phyloP scores from a whole-genome alignment of 2,888 invertebrate genomes.

The Cantharis rustica region DNA sequence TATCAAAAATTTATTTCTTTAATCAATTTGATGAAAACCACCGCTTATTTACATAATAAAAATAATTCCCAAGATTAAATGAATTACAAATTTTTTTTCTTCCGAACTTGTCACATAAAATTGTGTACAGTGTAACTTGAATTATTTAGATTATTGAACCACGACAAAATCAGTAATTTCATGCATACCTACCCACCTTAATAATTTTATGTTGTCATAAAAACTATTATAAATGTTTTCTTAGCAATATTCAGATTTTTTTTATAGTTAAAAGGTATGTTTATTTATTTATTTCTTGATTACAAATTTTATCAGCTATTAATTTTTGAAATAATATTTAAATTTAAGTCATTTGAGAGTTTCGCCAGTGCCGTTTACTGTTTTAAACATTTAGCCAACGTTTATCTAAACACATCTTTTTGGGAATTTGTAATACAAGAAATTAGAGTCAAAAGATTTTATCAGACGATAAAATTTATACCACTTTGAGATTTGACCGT shows the following conservation, averaged over 20 bases:
- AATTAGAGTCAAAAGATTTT: background rate
- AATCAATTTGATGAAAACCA: background rate
- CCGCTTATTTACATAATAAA: background rate
- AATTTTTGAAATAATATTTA: no score
- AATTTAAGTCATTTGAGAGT: no score
- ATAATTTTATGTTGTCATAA: slow-evolving; percentile 11
- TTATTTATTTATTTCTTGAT: background rate
- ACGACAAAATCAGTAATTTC: slow-evolving; percentile 19
- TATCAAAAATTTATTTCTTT: background rate
- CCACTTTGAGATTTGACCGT: background rate
- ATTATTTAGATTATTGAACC: slow-evolving; percentile 13
- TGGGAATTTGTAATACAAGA: background rate
- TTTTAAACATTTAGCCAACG: background rate
- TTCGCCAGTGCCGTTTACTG: no score
- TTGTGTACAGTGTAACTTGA: slow-evolving; percentile 16
- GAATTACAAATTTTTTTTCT: background rate
- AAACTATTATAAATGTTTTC: slow-evolving; percentile 8
- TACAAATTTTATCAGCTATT: background rate
- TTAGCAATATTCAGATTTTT: slow-evolving; percentile 2
- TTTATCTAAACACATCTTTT: background rate
- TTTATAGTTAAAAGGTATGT: background rate
- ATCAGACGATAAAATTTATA: background rate
- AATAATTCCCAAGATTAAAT: background rate
- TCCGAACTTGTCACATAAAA: slow-evolving; percentile 2
- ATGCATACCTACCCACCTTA: slow-evolving; percentile 8